Conservation (phyloP, 2,888 invertebrate genomes). For the Drosophila trichaetosa region DNA sequence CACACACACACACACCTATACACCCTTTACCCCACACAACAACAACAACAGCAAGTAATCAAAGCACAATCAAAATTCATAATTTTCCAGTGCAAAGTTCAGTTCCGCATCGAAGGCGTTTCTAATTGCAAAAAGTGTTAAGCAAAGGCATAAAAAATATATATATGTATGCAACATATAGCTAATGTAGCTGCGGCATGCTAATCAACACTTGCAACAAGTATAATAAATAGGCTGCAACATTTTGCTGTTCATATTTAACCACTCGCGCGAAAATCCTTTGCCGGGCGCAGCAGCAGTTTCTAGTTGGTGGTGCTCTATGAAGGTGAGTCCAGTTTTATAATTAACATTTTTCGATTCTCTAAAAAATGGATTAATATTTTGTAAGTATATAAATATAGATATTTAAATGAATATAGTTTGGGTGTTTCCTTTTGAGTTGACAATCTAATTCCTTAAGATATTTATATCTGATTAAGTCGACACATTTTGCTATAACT, state of each 20-base stretch:
- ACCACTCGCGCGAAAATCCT: constrained; percentile 38
- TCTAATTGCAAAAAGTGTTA: constrained; percentile 34
- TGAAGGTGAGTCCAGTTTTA: constrained; percentile 67
- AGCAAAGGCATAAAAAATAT: constrained; percentile 25
- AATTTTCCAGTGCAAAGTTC: constrained; percentile 52
- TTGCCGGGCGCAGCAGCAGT: constrained; percentile 52
- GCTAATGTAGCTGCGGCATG: constrained; percentile 48
- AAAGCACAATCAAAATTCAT: constrained; percentile 45
- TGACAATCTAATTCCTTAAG: neutral
- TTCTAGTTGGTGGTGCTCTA: constrained; percentile 65
- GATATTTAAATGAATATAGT: neutral
- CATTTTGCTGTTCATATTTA: constrained; percentile 6
- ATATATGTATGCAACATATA: constrained; percentile 1
- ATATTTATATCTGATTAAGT: neutral
- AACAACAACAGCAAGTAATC: constrained; percentile 61
- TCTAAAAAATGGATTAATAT: neutral
- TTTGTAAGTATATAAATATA: neutral
- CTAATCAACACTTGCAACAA: constrained; percentile 49
- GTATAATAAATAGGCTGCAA: constrained; percentile 39
- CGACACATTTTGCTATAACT: neutral
- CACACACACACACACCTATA: constrained; percentile 10
- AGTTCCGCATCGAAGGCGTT: constrained; percentile 18
- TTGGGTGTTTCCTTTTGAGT: neutral
- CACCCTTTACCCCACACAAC: constrained; percentile 10
- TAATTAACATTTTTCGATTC: neutral